Evolutionary conservation across 2,888 invertebrate species (phyloP), one percentile per base, ranked within the genome.

Genomic region (Sarcophaga carnaria): DNA sequence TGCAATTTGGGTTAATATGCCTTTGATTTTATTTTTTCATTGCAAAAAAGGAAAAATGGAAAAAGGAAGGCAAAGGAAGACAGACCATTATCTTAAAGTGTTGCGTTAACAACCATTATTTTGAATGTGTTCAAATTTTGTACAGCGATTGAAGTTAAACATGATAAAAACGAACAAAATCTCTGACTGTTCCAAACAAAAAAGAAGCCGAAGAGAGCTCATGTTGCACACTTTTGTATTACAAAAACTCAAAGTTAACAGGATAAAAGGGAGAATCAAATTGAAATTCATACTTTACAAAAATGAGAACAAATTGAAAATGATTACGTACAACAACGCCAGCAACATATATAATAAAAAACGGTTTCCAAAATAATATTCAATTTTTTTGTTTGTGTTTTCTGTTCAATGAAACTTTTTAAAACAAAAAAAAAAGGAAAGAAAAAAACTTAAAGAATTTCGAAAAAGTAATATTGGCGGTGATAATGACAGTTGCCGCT

Each of bases 221-320:
- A 22, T 22, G 22, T 22, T 25, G 45, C 47, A 72, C 67, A 69
- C 22, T 17, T 11, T 3, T 62, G 59, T 20, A 64, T 14, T 37
- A 37, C 37, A 37, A 37, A 1, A 37, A 37, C 37, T 4, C 37
- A 37, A 3, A n/a, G 45, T 63, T 47, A 45, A 25, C 54, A 63
- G 17, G 11, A 81, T 45, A 25, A 60, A 25, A 78, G 74, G 63
- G 11, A 37, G 37, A 63, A 45, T 54, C 45, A 83, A 83, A 83
- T 81, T 79, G 70, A 81, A 81, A 75, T 79, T 70, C 37, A 75
- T 72, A 54, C 63, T 71, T 67, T 76, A 27, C 37, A 45, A 67
- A 84, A 87, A 84, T 64, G 66, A 75, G 79, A 84, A 87, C 84
- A 87, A 87, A 84, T 87, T 84, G 80, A 66, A 81, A 80, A 81